A percentile compares a stretch with the other conserved stretches of the same genome.
Evolutionary conservation across 1,140 invertebrate genomes (phyloP).

Genomic region (Triops cancriformis): DNA sequence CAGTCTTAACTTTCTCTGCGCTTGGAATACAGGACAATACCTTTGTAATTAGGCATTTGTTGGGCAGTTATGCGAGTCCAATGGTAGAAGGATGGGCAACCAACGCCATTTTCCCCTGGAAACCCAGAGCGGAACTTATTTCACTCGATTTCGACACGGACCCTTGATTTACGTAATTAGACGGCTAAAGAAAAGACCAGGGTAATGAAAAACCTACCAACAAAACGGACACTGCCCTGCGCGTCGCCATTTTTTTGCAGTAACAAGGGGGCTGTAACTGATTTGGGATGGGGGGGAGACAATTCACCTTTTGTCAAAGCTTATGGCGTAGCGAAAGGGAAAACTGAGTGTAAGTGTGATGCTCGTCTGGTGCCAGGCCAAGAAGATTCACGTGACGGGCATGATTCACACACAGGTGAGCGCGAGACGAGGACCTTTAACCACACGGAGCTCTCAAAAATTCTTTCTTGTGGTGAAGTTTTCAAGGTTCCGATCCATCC

Average conservation of each 20-base stretch:
- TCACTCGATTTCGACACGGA: background rate
- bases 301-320: background rate
- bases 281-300: too few relatives aligned
- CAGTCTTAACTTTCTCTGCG: background rate
- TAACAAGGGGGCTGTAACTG: too few relatives aligned
- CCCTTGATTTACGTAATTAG: background rate
- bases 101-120: background rate
- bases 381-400: background rate
- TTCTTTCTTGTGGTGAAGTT: background rate
- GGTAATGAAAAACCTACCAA: background rate
- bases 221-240: background rate
- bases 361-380: background rate
- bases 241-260: too few relatives aligned
- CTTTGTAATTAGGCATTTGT: background rate
- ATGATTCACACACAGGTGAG: background rate
- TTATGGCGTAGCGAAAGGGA: constrained; percentile 9
- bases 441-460: background rate
- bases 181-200: background rate
- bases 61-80: background rate
- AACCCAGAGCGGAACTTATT: background rate
- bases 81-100: background rate
- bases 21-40: background rate
- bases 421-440: background rate
- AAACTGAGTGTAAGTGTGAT: background rate
- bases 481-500: background rate